These are phyloP conservation scores for Phrynocephalus versicolor DNA, from an alignment of 2,113 vertebrate genomes.

Conservation along the genomic window DNA sequence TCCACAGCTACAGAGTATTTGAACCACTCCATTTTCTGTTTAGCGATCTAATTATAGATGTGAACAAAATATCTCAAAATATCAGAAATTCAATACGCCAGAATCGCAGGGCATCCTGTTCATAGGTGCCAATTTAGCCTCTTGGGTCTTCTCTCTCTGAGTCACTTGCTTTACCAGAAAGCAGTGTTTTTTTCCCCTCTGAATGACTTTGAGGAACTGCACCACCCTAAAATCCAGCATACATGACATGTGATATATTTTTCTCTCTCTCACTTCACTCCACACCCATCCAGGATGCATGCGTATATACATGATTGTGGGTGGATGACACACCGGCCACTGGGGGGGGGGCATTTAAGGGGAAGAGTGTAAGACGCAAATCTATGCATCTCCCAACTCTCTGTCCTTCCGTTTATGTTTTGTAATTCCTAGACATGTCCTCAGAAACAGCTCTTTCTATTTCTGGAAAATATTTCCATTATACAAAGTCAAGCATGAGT, in stretches of 20 bases:
- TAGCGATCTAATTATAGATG: too few species aligned
- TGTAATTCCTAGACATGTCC: not conserved
- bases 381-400: not conserved
- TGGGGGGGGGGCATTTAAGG: not conserved
- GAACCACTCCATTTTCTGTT: too few species aligned
- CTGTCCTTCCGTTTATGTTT: not conserved
- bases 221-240: not conserved
- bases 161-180: not conserved
- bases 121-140: too few species aligned
- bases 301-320: not conserved
- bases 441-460: not conserved
- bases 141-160: too few species aligned
- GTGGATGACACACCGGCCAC: not conserved
- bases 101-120: too few species aligned
- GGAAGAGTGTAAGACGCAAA: not conserved
- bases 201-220: not conserved
- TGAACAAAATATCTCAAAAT: too few species aligned
- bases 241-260: not conserved
- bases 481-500: not conserved
- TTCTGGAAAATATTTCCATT: not conserved
- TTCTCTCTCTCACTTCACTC: too few species aligned
- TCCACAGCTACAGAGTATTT: too few species aligned
- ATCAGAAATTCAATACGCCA: too few species aligned
- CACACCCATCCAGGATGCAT: not conserved
- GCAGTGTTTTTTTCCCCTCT: not conserved